These are phyloP conservation scores for Ypsolopha scabrella DNA, from an alignment of 2,888 invertebrate genomes.

Conservation along the genomic window DNA sequence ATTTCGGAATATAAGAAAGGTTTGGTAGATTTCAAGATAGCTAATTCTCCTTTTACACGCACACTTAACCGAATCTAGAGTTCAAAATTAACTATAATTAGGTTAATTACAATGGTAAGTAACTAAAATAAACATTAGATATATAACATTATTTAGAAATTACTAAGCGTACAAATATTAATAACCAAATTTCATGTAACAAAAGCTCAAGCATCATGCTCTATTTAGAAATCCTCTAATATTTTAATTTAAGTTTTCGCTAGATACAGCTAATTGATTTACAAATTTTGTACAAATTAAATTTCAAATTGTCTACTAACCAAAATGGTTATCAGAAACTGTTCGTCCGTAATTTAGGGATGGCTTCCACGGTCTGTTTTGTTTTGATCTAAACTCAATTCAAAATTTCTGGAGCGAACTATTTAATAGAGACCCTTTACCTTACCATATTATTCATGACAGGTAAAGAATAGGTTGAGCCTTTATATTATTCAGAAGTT, in stretches of 20 bases:
- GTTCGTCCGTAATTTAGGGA: background rate
- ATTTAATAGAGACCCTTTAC: constrained; percentile 8
- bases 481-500: constrained; percentile 3
- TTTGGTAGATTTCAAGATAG: constrained; percentile 61
- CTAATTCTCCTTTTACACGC: constrained; percentile 55
- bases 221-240: too few species aligned
- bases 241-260: too few species aligned
- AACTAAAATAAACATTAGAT: background rate
- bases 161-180: too few species aligned
- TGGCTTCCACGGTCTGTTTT: background rate
- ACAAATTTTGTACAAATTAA: too few species aligned
- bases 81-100: background rate
- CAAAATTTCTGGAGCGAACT: constrained; percentile 6
- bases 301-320: background rate
- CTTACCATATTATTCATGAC: constrained; percentile 7
- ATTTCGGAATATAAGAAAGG: constrained; percentile 52
- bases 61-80: background rate
- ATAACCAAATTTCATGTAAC: too few species aligned
- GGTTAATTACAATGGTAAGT: background rate
- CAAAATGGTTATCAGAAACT: background rate
- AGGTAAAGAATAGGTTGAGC: constrained; percentile 2
- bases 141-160: too few species aligned
- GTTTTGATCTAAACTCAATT: constrained; percentile 1
- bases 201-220: too few species aligned
- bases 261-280: too few species aligned